Base-by-base conservation (phyloP, 2,888 invertebrate genomes). In the Phaonia tiefii region DNA sequence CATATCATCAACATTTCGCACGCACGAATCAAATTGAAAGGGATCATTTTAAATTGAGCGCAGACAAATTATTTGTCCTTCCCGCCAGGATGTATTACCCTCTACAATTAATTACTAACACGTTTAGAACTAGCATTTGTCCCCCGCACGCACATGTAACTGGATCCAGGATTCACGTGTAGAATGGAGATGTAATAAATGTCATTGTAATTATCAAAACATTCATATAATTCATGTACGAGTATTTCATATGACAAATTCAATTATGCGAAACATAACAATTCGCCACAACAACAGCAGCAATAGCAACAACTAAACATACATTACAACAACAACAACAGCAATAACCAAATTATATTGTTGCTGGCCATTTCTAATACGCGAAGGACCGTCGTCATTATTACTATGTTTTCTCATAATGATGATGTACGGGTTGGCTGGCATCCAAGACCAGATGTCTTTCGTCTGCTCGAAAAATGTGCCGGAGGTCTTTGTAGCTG, bases 361-460 rank as follows among this genome's bases (percentile, higher is more conserved):
- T 17, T 49, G n/a, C 42, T 71, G 71, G 20, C 39, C 75, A 65
- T 75, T 75, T 73, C 80, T 79, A 83, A 82, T 77, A 78, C 80
- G 79, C 83, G 80, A 80, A 78, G 82, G 76, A 80, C 26, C 58
- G 44, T 72, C 58, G 54, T 70, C 63, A 54, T 56, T 44, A 74
- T 74, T n/a, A 15, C 44, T 5, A 46, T 54, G 31, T 63, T 44
- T 31, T 31, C n/a, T 63, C 58, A 71, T 58, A 58, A 17, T 44
- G 31, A 58, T 31, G 56, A 10, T 58, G 37, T 51, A 80, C 77
- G 25, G 65, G 39, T 69, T 42, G 42, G 83, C 83, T 80, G 79
- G 76, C 79, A 77, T 70, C 72, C 66, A 73, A 75, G 63, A 65
- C 75, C 79, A 75, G 77, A 80, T 77, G 74, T 77, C 66, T 77